A percentile compares a stretch with the other conserved stretches of the same genome.
Evolutionary conservation across 2,888 invertebrate genomes (phyloP).

Genomic region (Hirtodrosophila alboralis): DNA sequence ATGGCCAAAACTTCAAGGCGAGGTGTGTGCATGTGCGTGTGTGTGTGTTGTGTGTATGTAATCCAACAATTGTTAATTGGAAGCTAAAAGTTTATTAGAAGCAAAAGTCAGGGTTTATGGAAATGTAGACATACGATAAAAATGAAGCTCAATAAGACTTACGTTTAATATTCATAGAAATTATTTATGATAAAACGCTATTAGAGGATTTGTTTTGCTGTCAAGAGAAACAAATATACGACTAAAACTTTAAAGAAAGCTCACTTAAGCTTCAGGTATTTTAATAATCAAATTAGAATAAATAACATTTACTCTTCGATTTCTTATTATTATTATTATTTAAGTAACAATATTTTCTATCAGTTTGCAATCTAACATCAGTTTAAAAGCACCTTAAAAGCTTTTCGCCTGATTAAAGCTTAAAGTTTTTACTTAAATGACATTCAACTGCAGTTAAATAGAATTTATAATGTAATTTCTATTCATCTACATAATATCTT

Average conservation of each 20-base stretch:
- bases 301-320: no score
- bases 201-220: no score
- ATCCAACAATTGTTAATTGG: conserved; percentile 56
- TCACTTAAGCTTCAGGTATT: no score
- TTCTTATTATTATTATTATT: no score
- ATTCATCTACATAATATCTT: background rate
- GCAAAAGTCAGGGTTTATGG: conserved; percentile 6
- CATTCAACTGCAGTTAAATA: background rate
- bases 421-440: background rate
- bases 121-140: background rate
- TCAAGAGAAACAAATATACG: no score
- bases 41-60: conserved; percentile 1
- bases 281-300: no score
- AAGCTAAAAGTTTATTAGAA: conserved; percentile 42
- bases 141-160: conserved; percentile 7
- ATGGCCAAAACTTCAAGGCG: conserved; percentile 32
- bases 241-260: no score
- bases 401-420: background rate
- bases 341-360: no score
- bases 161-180: no score
- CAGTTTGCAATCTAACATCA: no score
- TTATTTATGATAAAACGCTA: no score
- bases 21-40: conserved; percentile 6
- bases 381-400: no score
- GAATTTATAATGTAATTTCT: background rate